These are phyloP conservation scores for Chloropsis cyanopogon DNA, from an alignment of 2,113 vertebrate species.

Conservation along the genomic window DNA sequence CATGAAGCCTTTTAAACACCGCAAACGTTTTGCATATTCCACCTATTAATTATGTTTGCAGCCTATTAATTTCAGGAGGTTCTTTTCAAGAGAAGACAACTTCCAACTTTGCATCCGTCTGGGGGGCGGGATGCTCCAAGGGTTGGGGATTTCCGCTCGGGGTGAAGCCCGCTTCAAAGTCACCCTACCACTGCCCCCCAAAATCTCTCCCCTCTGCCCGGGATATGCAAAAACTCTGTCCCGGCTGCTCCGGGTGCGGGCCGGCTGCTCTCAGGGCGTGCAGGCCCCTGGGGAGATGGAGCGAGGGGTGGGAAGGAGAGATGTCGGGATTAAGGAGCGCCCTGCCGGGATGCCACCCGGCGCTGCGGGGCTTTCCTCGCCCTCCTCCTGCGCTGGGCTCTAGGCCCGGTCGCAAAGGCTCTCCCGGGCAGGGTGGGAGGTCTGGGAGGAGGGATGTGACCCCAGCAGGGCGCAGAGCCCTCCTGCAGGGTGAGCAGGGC, in stretches of 20 bases:
- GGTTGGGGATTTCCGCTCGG: neutral
- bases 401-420: neutral
- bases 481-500: neutral
- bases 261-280: neutral
- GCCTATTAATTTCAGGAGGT: conserved; percentile 58
- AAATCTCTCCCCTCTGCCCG: neutral
- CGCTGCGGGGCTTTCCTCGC: neutral
- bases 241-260: neutral
- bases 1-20: conserved; percentile 60
- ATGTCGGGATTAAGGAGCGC: neutral
- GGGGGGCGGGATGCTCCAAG: neutral
- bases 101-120: neutral
- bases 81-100: conserved; percentile 50
- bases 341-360: neutral
- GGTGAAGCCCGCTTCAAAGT: neutral
- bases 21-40: conserved; percentile 59
- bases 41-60: conserved; percentile 72
- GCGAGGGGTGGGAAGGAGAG: neutral
- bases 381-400: neutral
- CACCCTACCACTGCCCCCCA: no score
- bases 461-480: neutral
- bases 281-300: neutral
- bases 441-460: neutral
- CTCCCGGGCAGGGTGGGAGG: neutral
- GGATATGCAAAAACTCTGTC: neutral